Conservation (phyloP, 2,797 vertebrate genomes). For the Anas flavirostris region DNA sequence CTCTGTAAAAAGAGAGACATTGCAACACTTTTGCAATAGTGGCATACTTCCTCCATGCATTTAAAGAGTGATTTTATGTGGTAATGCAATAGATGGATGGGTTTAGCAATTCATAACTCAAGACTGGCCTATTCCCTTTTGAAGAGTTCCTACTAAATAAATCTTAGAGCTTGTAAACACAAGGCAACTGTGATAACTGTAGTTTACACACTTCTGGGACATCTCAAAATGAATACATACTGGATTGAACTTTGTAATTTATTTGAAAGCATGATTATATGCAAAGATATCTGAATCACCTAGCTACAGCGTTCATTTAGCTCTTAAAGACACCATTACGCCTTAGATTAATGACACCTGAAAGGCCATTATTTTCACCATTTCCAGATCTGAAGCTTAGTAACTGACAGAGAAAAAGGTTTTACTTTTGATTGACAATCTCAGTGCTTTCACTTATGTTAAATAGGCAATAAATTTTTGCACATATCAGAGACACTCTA, state of each 20-base stretch:
- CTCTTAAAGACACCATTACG: conserved; percentile 50
- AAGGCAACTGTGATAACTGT: neutral
- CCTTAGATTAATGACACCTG: conserved; percentile 52
- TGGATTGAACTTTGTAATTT: neutral
- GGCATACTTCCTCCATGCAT: conserved; percentile 8
- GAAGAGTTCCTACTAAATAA: conserved; percentile 41
- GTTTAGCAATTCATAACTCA: conserved; percentile 30
- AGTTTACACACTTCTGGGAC: neutral
- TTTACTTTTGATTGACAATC: conserved; percentile 9
- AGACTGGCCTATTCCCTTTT: neutral
- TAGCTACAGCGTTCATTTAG: conserved; percentile 36
- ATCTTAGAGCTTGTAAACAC: conserved; percentile 22
- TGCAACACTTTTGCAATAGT: neutral
- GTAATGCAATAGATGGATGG: neutral
- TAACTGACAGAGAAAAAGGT: conserved; percentile 32
- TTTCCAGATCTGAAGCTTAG: conserved; percentile 35
- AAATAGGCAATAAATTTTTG: neutral
- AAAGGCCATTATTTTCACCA: conserved; percentile 46
- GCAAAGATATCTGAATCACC: conserved; percentile 54
- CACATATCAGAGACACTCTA: neutral
- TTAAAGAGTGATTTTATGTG: conserved; percentile 18
- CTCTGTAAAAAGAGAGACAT: neutral
- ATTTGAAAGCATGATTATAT: conserved; percentile 22
- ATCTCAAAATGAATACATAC: neutral
- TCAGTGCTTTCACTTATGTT: conserved; percentile 6